These are phyloP conservation scores for Bombyx huttoni DNA, from an alignment of 2,888 invertebrate species.

Conservation along the genomic window DNA sequence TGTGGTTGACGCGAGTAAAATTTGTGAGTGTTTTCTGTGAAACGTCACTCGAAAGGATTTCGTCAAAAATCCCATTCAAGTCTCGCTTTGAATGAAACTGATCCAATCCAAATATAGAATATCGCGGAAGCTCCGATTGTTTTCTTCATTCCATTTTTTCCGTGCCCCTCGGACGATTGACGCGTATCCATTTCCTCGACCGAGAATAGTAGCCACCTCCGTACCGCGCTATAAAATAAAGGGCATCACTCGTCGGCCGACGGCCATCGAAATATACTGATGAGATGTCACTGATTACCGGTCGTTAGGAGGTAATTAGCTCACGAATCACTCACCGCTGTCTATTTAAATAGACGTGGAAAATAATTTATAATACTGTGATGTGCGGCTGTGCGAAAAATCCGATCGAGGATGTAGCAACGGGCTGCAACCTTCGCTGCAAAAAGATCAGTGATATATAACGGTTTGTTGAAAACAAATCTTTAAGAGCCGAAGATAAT, in stretches of 20 bases:
- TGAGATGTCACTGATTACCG: slow-evolving; percentile 56
- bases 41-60: not conserved
- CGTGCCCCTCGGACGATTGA: slow-evolving; percentile 43
- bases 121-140: slow-evolving; percentile 50
- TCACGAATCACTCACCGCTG: slow-evolving; percentile 56
- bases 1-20: not conserved
- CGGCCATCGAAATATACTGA: slow-evolving; percentile 51
- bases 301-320: slow-evolving; percentile 70
- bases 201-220: slow-evolving; percentile 48
- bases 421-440: not conserved
- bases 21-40: not conserved
- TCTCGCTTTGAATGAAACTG: slow-evolving; percentile 25
- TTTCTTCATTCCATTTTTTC: slow-evolving; percentile 42
- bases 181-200: slow-evolving; percentile 65
- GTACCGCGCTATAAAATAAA: slow-evolving; percentile 59
- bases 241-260: slow-evolving; percentile 51
- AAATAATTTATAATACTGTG: slow-evolving; percentile 39
- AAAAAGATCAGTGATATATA: not conserved
- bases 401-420: slow-evolving; percentile 9
- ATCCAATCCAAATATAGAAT: slow-evolving; percentile 48
- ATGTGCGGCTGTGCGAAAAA: slow-evolving; percentile 24
- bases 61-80: slow-evolving; percentile 1
- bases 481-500: no score
- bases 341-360: slow-evolving; percentile 48
- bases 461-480: no score